phyloP scores from a whole-genome alignment of 2,797 vertebrate species.

The Valencia hispanica region DNA sequence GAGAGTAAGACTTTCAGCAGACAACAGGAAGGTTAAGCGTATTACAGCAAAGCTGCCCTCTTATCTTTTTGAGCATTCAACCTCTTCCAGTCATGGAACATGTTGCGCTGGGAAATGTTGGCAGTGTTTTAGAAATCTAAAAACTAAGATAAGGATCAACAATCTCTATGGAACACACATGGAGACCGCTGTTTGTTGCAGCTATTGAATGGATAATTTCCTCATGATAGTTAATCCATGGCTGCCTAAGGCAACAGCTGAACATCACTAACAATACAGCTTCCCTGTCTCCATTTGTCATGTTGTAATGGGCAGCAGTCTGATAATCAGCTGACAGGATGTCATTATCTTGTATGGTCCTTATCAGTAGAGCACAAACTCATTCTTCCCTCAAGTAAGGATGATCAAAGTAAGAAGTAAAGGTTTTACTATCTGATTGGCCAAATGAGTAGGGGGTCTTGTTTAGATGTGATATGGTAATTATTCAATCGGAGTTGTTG shows the following conservation, averaged over 20 bases:
- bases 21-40: not conserved
- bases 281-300: conserved; percentile 8
- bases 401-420: conserved; percentile 42
- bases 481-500: conserved; percentile 14
- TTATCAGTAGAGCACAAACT: conserved; percentile 48
- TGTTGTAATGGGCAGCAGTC: conserved; percentile 22
- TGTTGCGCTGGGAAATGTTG: not conserved
- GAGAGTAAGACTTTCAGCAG: not conserved
- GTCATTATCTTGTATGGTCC: conserved; percentile 29
- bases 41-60: not conserved
- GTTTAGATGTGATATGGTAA: conserved; percentile 48
- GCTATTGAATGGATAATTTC: not conserved
- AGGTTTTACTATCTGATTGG: conserved; percentile 39
- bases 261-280: not conserved
- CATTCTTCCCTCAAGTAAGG: conserved; percentile 36
- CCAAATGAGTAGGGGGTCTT: conserved; percentile 21
- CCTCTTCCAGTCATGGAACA: not conserved
- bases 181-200: not conserved
- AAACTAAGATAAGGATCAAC: not conserved
- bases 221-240: not conserved
- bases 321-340: conserved; percentile 17
- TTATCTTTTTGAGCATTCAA: not conserved
- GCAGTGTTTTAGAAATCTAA: not conserved
- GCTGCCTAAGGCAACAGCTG: conserved; percentile 11
- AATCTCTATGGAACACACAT: not conserved